phyloP scores from a whole-genome alignment of 2,888 invertebrate genomes.

The Drosophila austrosaltans region DNA sequence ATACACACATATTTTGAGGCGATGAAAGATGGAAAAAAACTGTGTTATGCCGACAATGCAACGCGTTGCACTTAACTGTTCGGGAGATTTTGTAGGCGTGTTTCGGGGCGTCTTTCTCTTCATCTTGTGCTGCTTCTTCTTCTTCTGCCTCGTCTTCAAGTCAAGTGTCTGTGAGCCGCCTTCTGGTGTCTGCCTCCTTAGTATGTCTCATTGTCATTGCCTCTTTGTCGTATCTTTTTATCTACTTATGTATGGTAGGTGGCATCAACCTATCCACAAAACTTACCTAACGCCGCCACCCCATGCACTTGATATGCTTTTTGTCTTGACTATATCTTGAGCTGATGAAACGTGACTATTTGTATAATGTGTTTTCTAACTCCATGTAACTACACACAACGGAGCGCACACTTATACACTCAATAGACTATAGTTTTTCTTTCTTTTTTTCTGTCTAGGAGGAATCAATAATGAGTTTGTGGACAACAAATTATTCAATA shows the following conservation, averaged over 20 bases:
- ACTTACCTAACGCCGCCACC: background rate
- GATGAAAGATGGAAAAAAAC: constrained; percentile 44
- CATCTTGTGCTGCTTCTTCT: constrained; percentile 25
- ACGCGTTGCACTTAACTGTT: constrained; percentile 59
- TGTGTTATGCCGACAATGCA: constrained; percentile 76
- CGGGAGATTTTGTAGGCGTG: constrained; percentile 51
- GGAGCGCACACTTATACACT: background rate
- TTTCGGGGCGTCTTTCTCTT: constrained; percentile 6
- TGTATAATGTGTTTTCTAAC: constrained; percentile 44
- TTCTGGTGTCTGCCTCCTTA: background rate
- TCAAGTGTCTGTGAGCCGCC: constrained; percentile 50
- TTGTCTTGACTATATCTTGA: constrained; percentile 38
- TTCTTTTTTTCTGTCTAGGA: background rate
- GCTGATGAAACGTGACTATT: constrained; percentile 66
- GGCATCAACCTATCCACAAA: constrained; percentile 19
- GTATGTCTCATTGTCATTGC: constrained; percentile 30
- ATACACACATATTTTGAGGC: constrained; percentile 34
- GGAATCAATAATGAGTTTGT: constrained; percentile 8
- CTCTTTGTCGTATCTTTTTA: constrained; percentile 66
- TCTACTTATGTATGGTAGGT: constrained; percentile 50
- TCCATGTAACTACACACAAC: constrained; percentile 5
- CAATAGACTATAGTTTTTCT: constrained; percentile 1
- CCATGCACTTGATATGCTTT: constrained; percentile 67
- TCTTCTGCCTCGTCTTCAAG: constrained; percentile 45
- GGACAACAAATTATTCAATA: background rate